A percentile compares a stretch with the other conserved stretches of the same genome.
Conservation (phyloP, 2,888 invertebrate genomes). For the Dasysyrphus tricinctus region DNA sequence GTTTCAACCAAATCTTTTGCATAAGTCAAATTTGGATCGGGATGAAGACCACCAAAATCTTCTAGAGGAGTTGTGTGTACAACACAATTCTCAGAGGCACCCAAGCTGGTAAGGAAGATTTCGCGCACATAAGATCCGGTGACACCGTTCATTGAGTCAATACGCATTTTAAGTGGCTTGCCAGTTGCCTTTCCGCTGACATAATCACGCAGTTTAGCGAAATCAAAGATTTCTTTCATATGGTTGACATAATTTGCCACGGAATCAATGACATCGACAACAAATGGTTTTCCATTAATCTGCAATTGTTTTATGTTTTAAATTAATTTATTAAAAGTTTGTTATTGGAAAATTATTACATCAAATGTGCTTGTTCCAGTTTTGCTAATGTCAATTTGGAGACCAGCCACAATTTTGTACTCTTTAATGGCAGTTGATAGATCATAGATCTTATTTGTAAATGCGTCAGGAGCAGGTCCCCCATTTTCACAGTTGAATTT, state of each 20-base stretch:
- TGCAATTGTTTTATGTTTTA: conserved; percentile 79
- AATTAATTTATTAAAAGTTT: not conserved
- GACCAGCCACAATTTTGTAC: conserved; percentile 91
- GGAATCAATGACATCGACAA: conserved; percentile 95
- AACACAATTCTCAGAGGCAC: conserved; percentile 88
- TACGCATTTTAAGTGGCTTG: conserved; percentile 91
- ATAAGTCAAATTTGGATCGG: conserved; percentile 98
- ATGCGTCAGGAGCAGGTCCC: conserved; percentile 96
- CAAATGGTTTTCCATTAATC: conserved; percentile 89
- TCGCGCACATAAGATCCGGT: conserved; percentile 97
- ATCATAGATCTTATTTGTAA: conserved; percentile 94
- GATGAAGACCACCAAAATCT: conserved; percentile 98
- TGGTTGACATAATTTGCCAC: conserved; percentile 93
- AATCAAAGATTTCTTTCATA: conserved; percentile 99
- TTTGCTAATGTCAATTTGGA: conserved; percentile 90
- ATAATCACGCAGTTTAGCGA: conserved; percentile 89
- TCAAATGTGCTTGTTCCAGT: conserved; percentile 88
- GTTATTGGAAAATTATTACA: conserved; percentile 74
- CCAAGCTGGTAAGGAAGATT: conserved; percentile 94
- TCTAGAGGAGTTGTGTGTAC: conserved; percentile 92
- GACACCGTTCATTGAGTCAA: conserved; percentile 98
- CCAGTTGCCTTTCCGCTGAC: conserved; percentile 88
- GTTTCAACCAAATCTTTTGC: conserved; percentile 91
- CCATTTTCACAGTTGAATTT: conserved; percentile 99
- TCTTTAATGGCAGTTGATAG: conserved; percentile 90